These are phyloP conservation scores for Tringa solitaria DNA, from an alignment of 2,113 vertebrate genomes.

Conservation along the genomic window DNA sequence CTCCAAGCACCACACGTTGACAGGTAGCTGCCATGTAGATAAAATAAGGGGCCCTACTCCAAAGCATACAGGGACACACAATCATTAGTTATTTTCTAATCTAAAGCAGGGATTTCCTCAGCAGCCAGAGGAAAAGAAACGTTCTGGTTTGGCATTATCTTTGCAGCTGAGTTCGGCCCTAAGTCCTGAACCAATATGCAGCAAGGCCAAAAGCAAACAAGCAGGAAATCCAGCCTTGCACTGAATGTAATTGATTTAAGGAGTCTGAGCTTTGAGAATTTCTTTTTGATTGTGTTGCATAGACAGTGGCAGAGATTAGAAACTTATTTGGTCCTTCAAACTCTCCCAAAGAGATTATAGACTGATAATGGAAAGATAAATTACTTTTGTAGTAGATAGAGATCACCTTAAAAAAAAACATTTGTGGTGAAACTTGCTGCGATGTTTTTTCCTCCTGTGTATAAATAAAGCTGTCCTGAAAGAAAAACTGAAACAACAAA, in stretches of 20 bases:
- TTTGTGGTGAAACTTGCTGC: background rate
- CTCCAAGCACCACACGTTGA: conserved; percentile 68
- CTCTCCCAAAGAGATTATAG: background rate
- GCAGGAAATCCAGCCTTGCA: background rate
- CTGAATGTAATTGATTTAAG: background rate
- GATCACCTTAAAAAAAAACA: background rate
- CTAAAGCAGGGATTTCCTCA: conserved; percentile 50
- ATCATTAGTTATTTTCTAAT: conserved; percentile 68
- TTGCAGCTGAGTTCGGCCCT: background rate
- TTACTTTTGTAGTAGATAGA: background rate
- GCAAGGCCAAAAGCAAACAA: conserved; percentile 46
- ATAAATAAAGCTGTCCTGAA: background rate
- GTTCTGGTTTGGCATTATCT: conserved; percentile 16
- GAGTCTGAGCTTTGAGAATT: background rate
- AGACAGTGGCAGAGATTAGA: background rate
- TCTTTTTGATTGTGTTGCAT: background rate
- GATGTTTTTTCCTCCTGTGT: background rate
- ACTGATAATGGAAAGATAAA: background rate
- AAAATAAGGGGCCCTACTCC: conserved; percentile 69
- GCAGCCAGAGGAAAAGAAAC: background rate
- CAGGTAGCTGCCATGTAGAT: conserved; percentile 72
- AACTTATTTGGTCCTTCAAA: background rate
- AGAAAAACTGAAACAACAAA: background rate
- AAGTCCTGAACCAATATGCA: conserved; percentile 10
- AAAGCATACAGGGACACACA: conserved; percentile 37